These are phyloP conservation scores for Cyanistes caeruleus DNA, from an alignment of 2,113 vertebrate species.

Conservation along the genomic window DNA sequence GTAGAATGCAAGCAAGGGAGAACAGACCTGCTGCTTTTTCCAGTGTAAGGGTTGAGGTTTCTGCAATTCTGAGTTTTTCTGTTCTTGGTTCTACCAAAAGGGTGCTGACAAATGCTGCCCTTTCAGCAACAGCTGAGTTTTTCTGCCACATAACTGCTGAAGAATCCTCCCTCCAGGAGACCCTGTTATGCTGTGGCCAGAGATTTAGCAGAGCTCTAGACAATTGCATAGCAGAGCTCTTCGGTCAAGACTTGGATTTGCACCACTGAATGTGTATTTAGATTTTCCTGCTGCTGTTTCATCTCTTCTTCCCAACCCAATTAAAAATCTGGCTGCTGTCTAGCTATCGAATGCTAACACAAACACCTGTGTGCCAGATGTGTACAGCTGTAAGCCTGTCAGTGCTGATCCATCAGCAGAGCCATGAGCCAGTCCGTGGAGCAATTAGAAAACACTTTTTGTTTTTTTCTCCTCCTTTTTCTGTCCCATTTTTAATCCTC, in stretches of 20 bases:
- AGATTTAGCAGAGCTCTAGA: not conserved
- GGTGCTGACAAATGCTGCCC: not conserved
- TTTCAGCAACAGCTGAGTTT: not conserved
- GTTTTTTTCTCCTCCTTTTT: not conserved
- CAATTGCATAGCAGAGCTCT: not conserved
- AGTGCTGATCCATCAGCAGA: constrained; percentile 6
- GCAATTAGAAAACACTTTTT: not conserved
- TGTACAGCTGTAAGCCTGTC: not conserved
- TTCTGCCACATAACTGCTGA: not conserved
- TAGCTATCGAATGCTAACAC: not conserved
- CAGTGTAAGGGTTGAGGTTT: not conserved
- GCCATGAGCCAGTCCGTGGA: not conserved
- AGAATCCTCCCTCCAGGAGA: not conserved
- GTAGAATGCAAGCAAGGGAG: not conserved
- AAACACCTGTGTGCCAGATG: constrained; percentile 63
- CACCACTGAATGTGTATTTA: not conserved
- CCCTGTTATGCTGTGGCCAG: not conserved
- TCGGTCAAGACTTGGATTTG: not conserved
- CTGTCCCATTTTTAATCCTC: not conserved
- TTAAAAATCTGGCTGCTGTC: constrained; percentile 48
- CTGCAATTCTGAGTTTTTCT: not conserved
- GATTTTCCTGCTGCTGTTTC: constrained; percentile 29
- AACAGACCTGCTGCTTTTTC: not conserved
- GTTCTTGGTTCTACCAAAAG: not conserved
- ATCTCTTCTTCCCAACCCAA: constrained; percentile 14